Evolutionary conservation across 1,140 invertebrate genomes (phyloP).

Genomic region (Druon quercuslanigerum): DNA sequence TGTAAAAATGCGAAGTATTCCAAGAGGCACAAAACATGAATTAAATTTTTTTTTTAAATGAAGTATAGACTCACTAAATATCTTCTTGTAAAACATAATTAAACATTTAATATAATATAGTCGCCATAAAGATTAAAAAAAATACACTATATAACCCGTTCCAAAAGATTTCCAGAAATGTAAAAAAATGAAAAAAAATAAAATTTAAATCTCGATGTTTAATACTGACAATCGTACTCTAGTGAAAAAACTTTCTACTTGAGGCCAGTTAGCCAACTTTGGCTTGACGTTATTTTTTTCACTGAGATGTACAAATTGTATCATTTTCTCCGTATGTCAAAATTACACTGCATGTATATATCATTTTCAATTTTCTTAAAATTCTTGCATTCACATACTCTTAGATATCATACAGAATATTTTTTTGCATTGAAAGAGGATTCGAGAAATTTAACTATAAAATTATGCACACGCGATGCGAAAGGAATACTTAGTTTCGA

Average conservation of each 20-base stretch:
- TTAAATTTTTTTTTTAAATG: background rate
- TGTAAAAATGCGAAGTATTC: slow-evolving; percentile 19
- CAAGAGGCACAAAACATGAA: slow-evolving; percentile 13
- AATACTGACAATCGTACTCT: slow-evolving; percentile 25
- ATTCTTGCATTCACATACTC: slow-evolving; percentile 19
- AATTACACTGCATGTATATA: slow-evolving; percentile 24
- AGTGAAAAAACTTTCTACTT: background rate
- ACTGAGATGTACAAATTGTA: slow-evolving; percentile 7
- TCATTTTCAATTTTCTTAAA: slow-evolving; percentile 27
- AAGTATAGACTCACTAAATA: slow-evolving; percentile 11
- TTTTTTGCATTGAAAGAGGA: slow-evolving; percentile 11
- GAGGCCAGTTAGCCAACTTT: background rate
- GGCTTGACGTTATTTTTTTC: background rate
- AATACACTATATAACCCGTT: background rate
- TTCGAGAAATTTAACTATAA: background rate
- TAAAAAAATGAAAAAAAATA: background rate
- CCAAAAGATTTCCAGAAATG: background rate
- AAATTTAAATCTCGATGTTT: slow-evolving; percentile 18
- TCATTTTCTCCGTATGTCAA: slow-evolving; percentile 18
- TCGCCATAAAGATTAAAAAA: background rate
- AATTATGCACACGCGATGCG: background rate
- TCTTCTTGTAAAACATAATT: background rate
- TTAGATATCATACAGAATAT: background rate
- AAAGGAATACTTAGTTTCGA: background rate
- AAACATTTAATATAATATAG: background rate